Evolutionary conservation across 2,888 invertebrate genomes (phyloP).

Genomic region (Magallana nippona): DNA sequence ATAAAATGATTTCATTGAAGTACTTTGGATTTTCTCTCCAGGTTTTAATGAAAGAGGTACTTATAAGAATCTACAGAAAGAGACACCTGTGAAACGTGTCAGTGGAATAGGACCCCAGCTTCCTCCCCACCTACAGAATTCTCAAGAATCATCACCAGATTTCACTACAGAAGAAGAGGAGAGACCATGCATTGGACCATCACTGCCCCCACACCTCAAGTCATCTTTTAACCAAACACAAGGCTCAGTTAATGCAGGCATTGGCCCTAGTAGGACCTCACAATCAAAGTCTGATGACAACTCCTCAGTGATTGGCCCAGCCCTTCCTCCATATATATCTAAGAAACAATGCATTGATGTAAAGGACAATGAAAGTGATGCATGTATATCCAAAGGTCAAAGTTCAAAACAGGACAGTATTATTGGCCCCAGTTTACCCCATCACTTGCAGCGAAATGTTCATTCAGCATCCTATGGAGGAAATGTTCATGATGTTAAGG

Average conservation of each 20-base stretch:
- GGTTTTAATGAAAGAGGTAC: not conserved
- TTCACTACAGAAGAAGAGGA: not conserved
- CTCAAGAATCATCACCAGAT: not conserved
- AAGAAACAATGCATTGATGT: not conserved
- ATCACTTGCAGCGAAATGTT: slow-evolving; percentile 34
- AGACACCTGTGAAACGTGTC: not conserved
- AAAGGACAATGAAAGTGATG: not conserved
- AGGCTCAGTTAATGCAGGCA: not conserved
- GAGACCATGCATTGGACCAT: slow-evolving; percentile 50
- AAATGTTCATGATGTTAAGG: slow-evolving; percentile 48
- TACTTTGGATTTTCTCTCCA: not conserved
- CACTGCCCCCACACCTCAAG: slow-evolving; percentile 52
- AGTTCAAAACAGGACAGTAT: slow-evolving; percentile 59
- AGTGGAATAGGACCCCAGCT: slow-evolving; percentile 49
- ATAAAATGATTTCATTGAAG: too few species aligned
- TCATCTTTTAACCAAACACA: slow-evolving; percentile 42
- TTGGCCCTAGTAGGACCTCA: slow-evolving; percentile 13
- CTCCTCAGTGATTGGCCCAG: slow-evolving; percentile 53
- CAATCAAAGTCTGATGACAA: slow-evolving; percentile 8
- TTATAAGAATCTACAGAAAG: not conserved
- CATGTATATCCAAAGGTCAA: not conserved
- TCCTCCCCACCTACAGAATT: slow-evolving; percentile 51
- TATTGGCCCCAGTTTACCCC: slow-evolving; percentile 54
- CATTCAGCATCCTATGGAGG: not conserved
- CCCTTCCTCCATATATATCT: slow-evolving; percentile 54